Evolutionary conservation across 1,140 invertebrate species (phyloP), one percentile per base, ranked within the genome.

Genomic region (Himalopsyche phryganea): DNA sequence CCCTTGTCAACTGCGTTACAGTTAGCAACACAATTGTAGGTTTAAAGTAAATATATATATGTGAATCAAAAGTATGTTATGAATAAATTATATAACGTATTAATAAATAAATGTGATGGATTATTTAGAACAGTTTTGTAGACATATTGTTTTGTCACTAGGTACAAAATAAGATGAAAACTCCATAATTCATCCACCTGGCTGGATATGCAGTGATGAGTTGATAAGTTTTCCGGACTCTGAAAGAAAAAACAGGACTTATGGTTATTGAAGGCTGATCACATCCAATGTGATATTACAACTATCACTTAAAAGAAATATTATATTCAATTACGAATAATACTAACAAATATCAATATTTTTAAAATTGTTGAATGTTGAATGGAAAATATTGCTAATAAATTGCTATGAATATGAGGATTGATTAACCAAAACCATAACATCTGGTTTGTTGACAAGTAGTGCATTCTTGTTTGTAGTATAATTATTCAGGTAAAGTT

Each of bases 41-140:
- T 59, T 28, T 28, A 28, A 3, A 28, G 23, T 28, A 28, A 28
- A 28, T 28, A 28, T 28, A 28, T 28, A 28, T 28, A 28, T 60
- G 53, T 50, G 60, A 46, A 60, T 57, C 44, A 64, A 49, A 50
- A 52, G 52, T 36, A 51, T 50, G 38, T 51, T 60, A 64, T 53
- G 53, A 60, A 60, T 60, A 60, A 64, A 64, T 56, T 55, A 54
- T 55, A 60, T 46, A 53, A 54, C 18, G 32, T 49, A 49, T 33
- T 42, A 59, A 60, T 60, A 64, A 64, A 64, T 60, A 49, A 33
- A 60, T 45, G 47, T 64, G 18, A 60, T 57, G 36, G 41, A 60
- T 42, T 47, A 49, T 38, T 44, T 55, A 47, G 28, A 45, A 58
- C 23, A 15, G 20, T 51, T 46, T 36, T 58, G 55, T 42, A 32